Base-by-base conservation (phyloP, 2,797 vertebrate species). In the Sparus aurata region DNA sequence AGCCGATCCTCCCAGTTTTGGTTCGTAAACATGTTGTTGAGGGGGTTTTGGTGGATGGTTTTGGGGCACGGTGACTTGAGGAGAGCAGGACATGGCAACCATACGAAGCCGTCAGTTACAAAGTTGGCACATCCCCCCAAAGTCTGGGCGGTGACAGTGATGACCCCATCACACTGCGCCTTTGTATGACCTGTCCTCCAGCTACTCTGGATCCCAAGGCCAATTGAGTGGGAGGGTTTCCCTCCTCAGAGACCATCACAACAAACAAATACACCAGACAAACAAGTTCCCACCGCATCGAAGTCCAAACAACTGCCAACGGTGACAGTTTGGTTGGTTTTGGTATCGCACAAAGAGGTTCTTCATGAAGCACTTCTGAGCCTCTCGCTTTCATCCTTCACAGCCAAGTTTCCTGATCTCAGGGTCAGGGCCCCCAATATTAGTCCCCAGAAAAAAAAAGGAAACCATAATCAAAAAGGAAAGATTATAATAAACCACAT, bases 171-270 rank as follows among this genome's bases (percentile, higher is more conserved):
- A 92, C 86, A 92, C 89, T 85, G 92, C 53, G 87, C 77, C 89
- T 92, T 94, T 94, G 93, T 94, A 59, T 75, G 90, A 92, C 89
- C 88, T 92, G 87, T 93, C 90, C 88, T 89, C 79, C 70, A 87
- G 76, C 82, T 87, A 87, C 85, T 88, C 75, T 80, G 80, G 65
- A 89, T 85, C 85, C 85, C 88, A 90, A 83, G 74, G 87, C 84
- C 91, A 90, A 91, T 89, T 87, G 87, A 92, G 88, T 91, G 74
- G 91, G 89, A 87, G 89, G 82, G 70, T 70, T 49, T 53, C 77
- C 70, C 79, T 55, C 81, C 75, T 82, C 62, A 73, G 66, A 89
- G 74, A 85, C 87, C 88, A 91, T 91, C 87, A 89, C 89, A 91
- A 94, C 90, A 93, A 92, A 92, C 87, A 93, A 92, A 92, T 84